Evolutionary conservation across 1,140 invertebrate species (phyloP), one percentile per base, ranked within the genome.

Genomic region (Euura lappo): DNA sequence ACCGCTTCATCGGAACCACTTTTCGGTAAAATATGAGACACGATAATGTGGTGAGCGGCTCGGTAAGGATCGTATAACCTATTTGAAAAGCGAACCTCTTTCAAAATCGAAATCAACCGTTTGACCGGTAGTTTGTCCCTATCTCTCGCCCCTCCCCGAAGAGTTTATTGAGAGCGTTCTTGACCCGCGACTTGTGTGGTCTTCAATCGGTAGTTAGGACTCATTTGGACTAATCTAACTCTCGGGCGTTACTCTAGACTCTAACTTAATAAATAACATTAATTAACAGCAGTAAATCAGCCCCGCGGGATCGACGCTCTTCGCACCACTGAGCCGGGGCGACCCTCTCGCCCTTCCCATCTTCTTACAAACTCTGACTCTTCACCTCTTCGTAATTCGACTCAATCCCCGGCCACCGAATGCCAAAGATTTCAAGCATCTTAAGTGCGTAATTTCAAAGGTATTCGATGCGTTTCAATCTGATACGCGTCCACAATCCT

Each of bases 1-100:
- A 78, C 76, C 73, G 78, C 77, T 81, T 81, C 80, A 79, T 81
- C 81, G 77, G 70, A 67, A 74, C 77, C 76, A 78, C 77, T 78
- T 81, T 80, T 80, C 71, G 74, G 77, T 79, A 81, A 81, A 73
- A 80, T 80, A 80, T 78, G 75, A 75, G 70, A 72, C 43, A 69
- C 71, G 45, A 47, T 66, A 65, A 68, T 68, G 66, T 42, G 71
- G 71, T 47, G 71, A 65, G 42, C 71, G 45, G 44, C 65, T 71
- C 64, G 45, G 11, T 47, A 11, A n/a, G 7, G 8, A 44, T 28
- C 10, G 60, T 42, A 51, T 28, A 28, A 45, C 8, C 10, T 45
- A 45, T 42, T 43, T 2, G 13, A 65, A 45, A 46, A 11, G 13
- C 5, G n/a, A 44, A 47, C 13, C 45, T 13, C 45, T 45, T 28